Evolutionary conservation across 2,888 invertebrate species (phyloP), one percentile per base, ranked within the genome.

Genomic region (Drepana falcataria): DNA sequence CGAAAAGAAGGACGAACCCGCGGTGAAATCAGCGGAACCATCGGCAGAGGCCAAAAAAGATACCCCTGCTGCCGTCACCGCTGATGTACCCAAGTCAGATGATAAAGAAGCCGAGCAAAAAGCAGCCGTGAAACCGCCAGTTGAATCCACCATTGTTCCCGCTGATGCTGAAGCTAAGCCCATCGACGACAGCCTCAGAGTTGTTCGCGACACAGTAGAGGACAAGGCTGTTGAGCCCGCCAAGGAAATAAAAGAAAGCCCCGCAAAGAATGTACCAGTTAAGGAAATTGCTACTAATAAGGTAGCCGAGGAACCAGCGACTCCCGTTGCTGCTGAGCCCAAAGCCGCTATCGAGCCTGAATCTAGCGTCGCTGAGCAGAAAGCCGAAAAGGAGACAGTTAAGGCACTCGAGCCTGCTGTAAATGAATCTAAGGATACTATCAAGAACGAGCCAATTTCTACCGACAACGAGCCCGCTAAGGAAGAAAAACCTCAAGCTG

Each of bases 191-290:
- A 68, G 68, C 48, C 67, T 81, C 21, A 75, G 87, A 47, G 84
- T 88, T 55, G 76, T 87, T 33, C 85, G 91, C 47, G 89, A 86
- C 52, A 84, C 87, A 4, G 77, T 83, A 35, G 83, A 81, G 55
- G 85, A 81, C 53, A 9, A 44, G 9, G 44, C 44, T 9, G 44
- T 9, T 44, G 44, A 44, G 9, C 3, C 5, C 3, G 2, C 44
- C 9, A 44, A 44, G 9, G 9, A 21, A 21, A 21, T 21, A 21
- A 21, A 21, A 21, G 21, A 21, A 21, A 21, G 21, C 1, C 0
- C 21, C 21, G 21, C 21, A 21, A 21, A 21, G 21, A 21, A 21
- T 21, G 21, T 21, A 21, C 21, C 21, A 21, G 21, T 21, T 1
- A 0, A 21, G 21, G 1, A 21, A 21, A 21, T 21, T 21, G 21